Evolutionary conservation across 2,888 invertebrate genomes (phyloP), one percentile per base, ranked within the genome.

Genomic region (Drosophila pegasa): DNA sequence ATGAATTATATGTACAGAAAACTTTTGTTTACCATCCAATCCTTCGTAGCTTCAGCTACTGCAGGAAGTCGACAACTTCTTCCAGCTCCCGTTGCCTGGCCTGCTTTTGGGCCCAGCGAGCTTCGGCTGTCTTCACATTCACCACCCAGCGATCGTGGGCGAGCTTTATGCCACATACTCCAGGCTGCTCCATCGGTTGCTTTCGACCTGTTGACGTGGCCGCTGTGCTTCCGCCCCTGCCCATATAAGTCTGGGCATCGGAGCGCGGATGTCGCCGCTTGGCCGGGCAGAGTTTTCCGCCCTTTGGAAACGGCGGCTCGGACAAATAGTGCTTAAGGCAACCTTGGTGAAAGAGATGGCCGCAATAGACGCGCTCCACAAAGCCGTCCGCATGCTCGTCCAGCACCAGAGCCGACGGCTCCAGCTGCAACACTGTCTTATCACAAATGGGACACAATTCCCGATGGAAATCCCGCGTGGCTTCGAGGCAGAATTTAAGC

Each of bases 51-150:
- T 9, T 8, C 20, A 38, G 18, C 71, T 89, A 94, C 80, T 94
- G 93, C 73, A 95, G 94, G 91, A 96, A 96, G 82, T 96, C 96
- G 2, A 94, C 94, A 9, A 96, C 96, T 92, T 96, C 96, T 47
- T 95, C 95, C 18, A 96, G 92, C 89, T 96, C 96, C 68, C 96
- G 92, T 78, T 94, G 94, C 59, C 95, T 93, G 3, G 96, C 96
- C 90, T 96, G 95, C 85, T 95, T 94, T 87, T 96, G 96, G 2
- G 96, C 96, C 96, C 96, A 96, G 50, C 96, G 93, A 50, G 94
- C 94, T 91, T 96, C 96, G 0, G 95, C 95, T 33, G 95, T 92
- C 87, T 94, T 94, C 27, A 95, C 94, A 54, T 94, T 94, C 6
- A 95, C 90, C 58, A 94, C 94, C 95, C 95, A 96, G 84, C 95